Conservation (phyloP, 1,140 invertebrate genomes). For the Apocrypta bakeri region DNA sequence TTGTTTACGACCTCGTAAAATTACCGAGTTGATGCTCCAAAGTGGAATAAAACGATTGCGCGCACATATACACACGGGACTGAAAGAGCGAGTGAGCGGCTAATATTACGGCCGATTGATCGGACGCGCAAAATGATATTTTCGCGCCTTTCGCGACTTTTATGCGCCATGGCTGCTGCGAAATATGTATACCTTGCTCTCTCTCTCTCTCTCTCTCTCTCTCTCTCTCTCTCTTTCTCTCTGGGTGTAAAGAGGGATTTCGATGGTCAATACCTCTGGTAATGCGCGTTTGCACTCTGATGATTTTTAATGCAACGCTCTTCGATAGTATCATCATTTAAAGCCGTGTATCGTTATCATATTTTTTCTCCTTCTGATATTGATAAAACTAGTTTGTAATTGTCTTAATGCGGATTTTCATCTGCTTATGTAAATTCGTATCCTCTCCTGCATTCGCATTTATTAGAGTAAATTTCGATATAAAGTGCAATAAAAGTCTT, state of each 20-base stretch:
- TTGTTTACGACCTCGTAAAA: conserved; percentile 53
- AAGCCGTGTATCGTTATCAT: not conserved
- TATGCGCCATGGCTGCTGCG: not conserved
- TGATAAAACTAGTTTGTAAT: conserved; percentile 26
- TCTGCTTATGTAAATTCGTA: conserved; percentile 24
- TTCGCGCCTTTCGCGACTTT: conserved; percentile 38
- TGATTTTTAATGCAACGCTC: not conserved
- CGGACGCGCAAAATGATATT: conserved; percentile 44
- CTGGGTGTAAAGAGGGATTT: not conserved
- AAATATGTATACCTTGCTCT: not conserved
- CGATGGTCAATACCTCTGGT: conserved; percentile 25
- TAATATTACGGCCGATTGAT: conserved; percentile 46
- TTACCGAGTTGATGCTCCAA: conserved; percentile 47
- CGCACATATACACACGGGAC: not conserved
- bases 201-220: too few relatives aligned
- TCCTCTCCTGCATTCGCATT: not conserved
- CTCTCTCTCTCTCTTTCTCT: too few relatives aligned
- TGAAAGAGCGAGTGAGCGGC: not conserved
- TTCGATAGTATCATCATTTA: not conserved
- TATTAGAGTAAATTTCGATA: conserved; percentile 34
- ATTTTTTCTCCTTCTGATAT: too few relatives aligned
- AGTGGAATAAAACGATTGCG: conserved; percentile 48
- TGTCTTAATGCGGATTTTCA: conserved; percentile 36
- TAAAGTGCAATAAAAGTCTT: conserved; percentile 13
- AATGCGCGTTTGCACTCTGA: conserved; percentile 24